Percentiles rank a stretch among this genome's conserved stretches.
phyloP scores from a whole-genome alignment of 2,113 vertebrate genomes.

The Pelmatolapia mariae region DNA sequence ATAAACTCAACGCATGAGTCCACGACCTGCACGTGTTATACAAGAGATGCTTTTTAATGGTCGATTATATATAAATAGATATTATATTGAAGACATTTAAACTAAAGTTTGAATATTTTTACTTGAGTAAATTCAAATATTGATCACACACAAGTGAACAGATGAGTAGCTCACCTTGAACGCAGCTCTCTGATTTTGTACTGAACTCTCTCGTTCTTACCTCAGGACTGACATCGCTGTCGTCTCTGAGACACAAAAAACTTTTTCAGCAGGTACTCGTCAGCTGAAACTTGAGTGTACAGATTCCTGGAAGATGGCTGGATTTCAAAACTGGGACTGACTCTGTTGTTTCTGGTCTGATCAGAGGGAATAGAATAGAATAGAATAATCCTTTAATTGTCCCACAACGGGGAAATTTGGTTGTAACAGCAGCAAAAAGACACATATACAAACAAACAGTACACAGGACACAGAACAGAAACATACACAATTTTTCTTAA shows the following conservation, averaged over 20 bases:
- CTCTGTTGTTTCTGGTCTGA: not conserved
- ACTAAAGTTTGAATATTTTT: not conserved
- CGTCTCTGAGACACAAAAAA: not conserved
- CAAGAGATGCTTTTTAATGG: not conserved
- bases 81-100: not conserved
- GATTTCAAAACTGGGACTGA: not conserved
- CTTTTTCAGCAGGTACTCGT: not conserved
- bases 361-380: accelerated
- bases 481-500: too few species aligned
- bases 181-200: not conserved
- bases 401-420: too few species aligned
- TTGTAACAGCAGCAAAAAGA: too few species aligned
- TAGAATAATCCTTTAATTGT: too few species aligned
- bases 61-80: not conserved
- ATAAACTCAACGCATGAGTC: not conserved
- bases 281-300: not conserved
- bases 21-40: not conserved
- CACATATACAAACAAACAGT: too few species aligned
- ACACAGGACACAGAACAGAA: too few species aligned
- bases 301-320: not conserved
- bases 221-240: not conserved
- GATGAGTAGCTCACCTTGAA: not conserved
- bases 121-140: not conserved
- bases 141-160: not conserved
- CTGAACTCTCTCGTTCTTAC: not conserved